These are phyloP conservation scores for Coreius guichenoti DNA, from an alignment of 2,797 vertebrate species.

Conservation along the genomic window DNA sequence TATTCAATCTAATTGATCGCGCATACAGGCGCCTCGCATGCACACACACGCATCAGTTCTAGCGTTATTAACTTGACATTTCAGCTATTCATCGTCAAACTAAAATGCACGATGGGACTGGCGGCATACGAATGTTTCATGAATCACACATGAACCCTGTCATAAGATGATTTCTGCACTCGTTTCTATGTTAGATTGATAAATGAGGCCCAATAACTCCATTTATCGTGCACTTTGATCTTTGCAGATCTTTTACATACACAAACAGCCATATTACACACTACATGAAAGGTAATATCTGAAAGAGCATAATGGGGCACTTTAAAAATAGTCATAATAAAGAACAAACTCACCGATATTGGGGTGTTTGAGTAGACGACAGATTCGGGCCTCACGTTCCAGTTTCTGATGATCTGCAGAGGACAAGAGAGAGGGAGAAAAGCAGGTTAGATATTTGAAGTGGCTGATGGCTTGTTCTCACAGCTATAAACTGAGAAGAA, in stretches of 20 bases:
- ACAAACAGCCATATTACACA: background rate
- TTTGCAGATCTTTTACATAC: background rate
- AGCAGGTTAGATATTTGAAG: slow-evolving; percentile 30
- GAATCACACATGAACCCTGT: too few relatives aligned
- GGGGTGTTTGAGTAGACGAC: slow-evolving; percentile 65
- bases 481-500: background rate
- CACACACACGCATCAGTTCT: too few relatives aligned
- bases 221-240: too few relatives aligned
- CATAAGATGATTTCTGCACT: too few relatives aligned
- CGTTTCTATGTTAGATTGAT: too few relatives aligned
- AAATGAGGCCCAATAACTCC: too few relatives aligned
- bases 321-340: background rate
- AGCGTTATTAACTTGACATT: too few relatives aligned
- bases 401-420: slow-evolving; percentile 63
- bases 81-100: too few relatives aligned
- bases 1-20: too few relatives aligned
- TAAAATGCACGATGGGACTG: too few relatives aligned
- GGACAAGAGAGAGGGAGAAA: slow-evolving; percentile 6
- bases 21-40: too few relatives aligned
- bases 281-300: background rate
- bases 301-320: background rate
- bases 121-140: too few relatives aligned
- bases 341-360: slow-evolving; percentile 62
- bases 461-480: slow-evolving; percentile 33
- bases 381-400: slow-evolving; percentile 64